phyloP scores from a whole-genome alignment of 2,113 vertebrate species.

The Vidua chalybeata region DNA sequence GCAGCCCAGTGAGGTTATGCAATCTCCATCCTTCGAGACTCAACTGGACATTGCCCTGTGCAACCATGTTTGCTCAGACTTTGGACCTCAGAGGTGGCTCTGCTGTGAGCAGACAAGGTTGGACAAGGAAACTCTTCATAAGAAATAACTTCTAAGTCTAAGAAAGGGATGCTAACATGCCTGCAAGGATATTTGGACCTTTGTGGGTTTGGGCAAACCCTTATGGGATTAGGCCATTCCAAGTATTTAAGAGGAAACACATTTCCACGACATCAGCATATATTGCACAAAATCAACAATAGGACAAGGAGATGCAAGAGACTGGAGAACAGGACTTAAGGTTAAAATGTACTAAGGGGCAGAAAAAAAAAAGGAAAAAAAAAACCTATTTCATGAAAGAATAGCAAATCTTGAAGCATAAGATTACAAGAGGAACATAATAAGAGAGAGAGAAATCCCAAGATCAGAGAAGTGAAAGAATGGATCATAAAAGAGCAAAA shows the following conservation, averaged over 20 bases:
- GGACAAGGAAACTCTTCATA: background rate
- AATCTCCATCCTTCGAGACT: background rate
- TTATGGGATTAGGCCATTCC: background rate
- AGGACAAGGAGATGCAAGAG: background rate
- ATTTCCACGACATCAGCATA: background rate
- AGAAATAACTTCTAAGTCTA: background rate
- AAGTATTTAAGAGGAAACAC: background rate
- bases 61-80: background rate
- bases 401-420: background rate
- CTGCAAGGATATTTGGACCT: background rate
- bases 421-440: background rate
- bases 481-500: background rate
- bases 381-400: background rate
- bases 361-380: background rate
- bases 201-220: background rate
- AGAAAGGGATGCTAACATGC: background rate
- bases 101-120: background rate
- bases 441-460: background rate
- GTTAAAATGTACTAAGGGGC: background rate
- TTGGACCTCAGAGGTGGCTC: background rate
- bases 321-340: background rate
- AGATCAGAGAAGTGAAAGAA: background rate
- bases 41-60: background rate
- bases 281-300: background rate
- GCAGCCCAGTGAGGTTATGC: background rate